Evolutionary conservation across 2,797 vertebrate genomes (phyloP).

Genomic region (Eurystomus glaucurus): DNA sequence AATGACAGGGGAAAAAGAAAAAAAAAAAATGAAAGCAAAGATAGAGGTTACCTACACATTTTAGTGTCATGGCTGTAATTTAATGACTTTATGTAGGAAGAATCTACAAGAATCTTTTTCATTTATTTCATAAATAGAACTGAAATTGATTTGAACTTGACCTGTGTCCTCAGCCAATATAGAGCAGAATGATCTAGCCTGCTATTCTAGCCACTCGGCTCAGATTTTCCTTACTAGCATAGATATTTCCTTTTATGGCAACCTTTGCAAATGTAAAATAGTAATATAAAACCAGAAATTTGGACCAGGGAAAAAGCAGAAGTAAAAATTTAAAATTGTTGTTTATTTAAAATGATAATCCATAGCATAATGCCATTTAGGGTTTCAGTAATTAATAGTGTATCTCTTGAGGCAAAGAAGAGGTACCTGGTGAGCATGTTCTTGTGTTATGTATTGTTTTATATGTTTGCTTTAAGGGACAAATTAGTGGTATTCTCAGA

Average conservation of each 20-base stretch:
- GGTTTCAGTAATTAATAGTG: slow-evolving; percentile 15
- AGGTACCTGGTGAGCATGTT: slow-evolving; percentile 16
- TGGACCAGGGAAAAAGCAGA: background rate
- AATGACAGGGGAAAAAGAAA: background rate
- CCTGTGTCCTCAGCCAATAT: background rate
- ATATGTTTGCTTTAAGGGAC: slow-evolving; percentile 69
- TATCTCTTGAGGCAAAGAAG: slow-evolving; percentile 41
- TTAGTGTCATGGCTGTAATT: background rate
- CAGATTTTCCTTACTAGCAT: background rate
- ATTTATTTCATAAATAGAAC: slow-evolving; percentile 25
- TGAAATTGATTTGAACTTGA: slow-evolving; percentile 30
- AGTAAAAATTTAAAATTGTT: background rate
- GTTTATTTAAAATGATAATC: slow-evolving; percentile 13
- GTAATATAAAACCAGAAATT: background rate
- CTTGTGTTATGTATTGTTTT: slow-evolving; percentile 36
- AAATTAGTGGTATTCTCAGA: slow-evolving; percentile 63
- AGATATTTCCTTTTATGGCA: background rate
- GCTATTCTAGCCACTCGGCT: background rate
- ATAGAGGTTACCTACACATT: background rate
- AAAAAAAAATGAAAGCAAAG: background rate
- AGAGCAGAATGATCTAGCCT: background rate
- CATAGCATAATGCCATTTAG: background rate
- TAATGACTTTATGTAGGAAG: background rate
- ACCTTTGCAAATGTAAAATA: background rate
- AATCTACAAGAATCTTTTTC: background rate